These are phyloP conservation scores for Nasonovia ribisnigri DNA, from an alignment of 2,888 invertebrate species.

Conservation along the genomic window DNA sequence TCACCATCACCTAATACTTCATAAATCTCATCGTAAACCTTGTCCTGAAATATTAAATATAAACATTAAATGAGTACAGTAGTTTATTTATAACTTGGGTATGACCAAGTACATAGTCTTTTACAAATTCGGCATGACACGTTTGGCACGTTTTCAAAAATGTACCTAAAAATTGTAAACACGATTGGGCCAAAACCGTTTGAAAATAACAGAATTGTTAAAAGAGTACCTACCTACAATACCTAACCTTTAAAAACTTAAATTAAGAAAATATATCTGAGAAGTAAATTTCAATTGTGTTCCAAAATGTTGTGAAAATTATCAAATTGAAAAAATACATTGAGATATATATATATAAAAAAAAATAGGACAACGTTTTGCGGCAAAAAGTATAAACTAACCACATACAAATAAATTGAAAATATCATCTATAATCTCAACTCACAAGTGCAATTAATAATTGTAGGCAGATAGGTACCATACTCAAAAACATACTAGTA, in stretches of 20 bases:
- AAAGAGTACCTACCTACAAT: no score
- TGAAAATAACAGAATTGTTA: neutral
- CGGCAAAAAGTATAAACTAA: neutral
- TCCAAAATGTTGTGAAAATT: neutral
- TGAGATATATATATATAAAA: neutral
- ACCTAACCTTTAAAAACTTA: no score
- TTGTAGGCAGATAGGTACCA: neutral
- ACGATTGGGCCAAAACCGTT: neutral
- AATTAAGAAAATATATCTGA: neutral
- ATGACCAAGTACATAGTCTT: neutral
- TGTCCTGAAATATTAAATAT: slow-evolving; percentile 64
- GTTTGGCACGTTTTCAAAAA: neutral
- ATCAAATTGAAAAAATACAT: neutral
- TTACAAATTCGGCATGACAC: neutral
- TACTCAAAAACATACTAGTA: neutral
- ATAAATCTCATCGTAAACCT: slow-evolving; percentile 67
- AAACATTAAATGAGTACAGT: neutral
- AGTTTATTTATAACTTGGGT: neutral
- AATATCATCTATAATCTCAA: neutral
- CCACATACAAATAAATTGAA: neutral
- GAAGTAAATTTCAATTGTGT: neutral
- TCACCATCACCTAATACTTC: slow-evolving; percentile 67
- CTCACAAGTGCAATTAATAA: neutral
- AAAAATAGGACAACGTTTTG: neutral
- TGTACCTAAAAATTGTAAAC: neutral